Evolutionary conservation across 2,888 invertebrate genomes (phyloP).

Genomic region (Agrochola lota): DNA sequence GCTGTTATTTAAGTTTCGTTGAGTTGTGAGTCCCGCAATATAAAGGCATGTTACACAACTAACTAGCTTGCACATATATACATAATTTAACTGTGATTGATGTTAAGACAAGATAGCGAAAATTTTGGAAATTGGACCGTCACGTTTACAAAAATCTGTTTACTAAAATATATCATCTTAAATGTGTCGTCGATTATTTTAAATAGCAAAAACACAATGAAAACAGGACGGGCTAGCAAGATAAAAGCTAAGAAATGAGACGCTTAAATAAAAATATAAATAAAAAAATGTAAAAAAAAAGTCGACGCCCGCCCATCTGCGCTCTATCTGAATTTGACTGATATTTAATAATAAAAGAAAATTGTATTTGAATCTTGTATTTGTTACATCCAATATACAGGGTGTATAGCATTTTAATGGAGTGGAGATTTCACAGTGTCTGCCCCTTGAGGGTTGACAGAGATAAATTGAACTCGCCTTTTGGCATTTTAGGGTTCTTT

Average conservation of each 20-base stretch:
- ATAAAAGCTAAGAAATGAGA: not conserved
- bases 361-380: conserved; percentile 68
- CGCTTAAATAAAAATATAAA: not conserved
- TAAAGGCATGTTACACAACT: conserved; percentile 1
- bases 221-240: not conserved
- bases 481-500: conserved; percentile 75
- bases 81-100: not conserved
- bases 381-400: conserved; percentile 65
- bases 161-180: not conserved
- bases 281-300: conserved; percentile 3
- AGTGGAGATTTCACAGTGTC: conserved; percentile 84
- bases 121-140: not conserved
- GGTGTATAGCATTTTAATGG: conserved; percentile 79
- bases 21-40: not conserved
- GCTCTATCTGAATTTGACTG: conserved; percentile 60
- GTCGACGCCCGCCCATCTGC: conserved; percentile 9
- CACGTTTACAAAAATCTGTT: not conserved
- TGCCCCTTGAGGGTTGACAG: conserved; percentile 80
- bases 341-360: conserved; percentile 66
- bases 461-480: conserved; percentile 82
- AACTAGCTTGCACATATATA: conserved; percentile 7
- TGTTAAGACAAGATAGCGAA: not conserved
- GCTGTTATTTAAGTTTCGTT: conserved; percentile 10
- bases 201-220: not conserved
- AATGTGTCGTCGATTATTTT: not conserved